Base-by-base conservation (phyloP, 2,113 vertebrate species). In the Oreochromis niloticus region DNA sequence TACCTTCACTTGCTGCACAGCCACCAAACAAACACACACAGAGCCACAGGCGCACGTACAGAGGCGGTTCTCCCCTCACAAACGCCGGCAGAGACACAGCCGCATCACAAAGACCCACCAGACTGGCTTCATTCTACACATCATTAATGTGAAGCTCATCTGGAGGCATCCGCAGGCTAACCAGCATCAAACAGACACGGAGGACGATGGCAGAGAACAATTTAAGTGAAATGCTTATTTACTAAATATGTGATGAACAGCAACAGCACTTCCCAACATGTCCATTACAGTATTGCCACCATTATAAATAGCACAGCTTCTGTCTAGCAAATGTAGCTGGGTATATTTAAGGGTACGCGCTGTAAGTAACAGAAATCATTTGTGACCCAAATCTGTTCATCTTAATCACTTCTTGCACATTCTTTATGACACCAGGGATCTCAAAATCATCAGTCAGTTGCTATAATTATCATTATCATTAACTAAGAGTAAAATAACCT, bases 11-110 rank as follows among this genome's bases (percentile, higher is more conserved):
- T 90, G 90, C 91, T 6, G 84, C 86, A 88, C 82, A 86, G 88
- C 87, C 91, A 89, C 91, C 93, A 95, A 92, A 94, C 93, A 95
- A 89, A 93, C 91, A 89, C 88, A 89, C 85, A 81, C 39, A 56
- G 86, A 41, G 61, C 41, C 82, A 52, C 86, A 81, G 61, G 46
- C 41, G 30, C 68, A 73, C 52, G 34, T 34, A 88, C 66, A 85
- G 66, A 87, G 75, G 50, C 54, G n/a, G 79, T 34, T 43, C 82
- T 30, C 68, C 24, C 59, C 68, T 6, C 80, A 54, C 36, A 78
- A 63, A 85, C 22, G 43, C 63, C 36, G 57, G 75, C 55, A 48
- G 13, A 27, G 41, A 89, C 22, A 57, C 68, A 19, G 87, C 81
- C 75, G 73, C 56, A 55, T 91, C 84, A 90, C 80, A 88, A 84